phyloP scores from a whole-genome alignment of 1,140 invertebrate genomes.

The Drosophila insularis region DNA sequence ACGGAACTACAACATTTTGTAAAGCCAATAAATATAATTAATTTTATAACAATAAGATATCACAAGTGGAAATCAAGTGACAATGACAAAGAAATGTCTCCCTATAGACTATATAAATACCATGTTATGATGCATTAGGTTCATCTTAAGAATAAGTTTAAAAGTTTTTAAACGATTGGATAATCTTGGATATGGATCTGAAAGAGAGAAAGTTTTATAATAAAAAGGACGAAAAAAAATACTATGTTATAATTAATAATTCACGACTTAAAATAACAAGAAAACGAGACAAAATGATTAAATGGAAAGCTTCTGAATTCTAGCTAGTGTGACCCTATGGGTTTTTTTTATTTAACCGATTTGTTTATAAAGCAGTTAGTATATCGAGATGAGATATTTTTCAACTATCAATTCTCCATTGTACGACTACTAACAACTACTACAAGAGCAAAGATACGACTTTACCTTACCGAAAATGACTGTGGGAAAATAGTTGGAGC shows the following conservation, averaged over 20 bases:
- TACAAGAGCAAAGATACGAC: not conserved
- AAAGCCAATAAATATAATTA: not conserved
- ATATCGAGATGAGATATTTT: conserved; percentile 8
- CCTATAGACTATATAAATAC: no score
- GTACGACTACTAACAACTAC: conserved; percentile 2
- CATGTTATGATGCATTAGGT: no score
- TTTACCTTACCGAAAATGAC: conserved; percentile 58
- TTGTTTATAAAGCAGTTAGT: conserved; percentile 46
- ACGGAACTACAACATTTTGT: not conserved
- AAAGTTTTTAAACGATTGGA: no score
- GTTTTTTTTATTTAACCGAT: not conserved
- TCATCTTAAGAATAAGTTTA: no score
- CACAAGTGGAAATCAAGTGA: not conserved
- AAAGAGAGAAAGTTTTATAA: no score
- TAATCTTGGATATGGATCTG: no score
- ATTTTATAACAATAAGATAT: not conserved
- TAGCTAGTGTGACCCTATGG: not conserved
- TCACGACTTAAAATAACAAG: no score
- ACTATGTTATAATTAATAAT: no score
- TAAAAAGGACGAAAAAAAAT: no score
- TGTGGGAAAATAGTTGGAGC: conserved; percentile 78
- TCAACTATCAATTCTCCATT: conserved; percentile 16
- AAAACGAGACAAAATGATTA: no score
- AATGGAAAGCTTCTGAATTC: not conserved
- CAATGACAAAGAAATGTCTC: no score